A percentile compares a stretch with the other conserved stretches of the same genome.
Conservation (phyloP, 2,797 vertebrate genomes). For the Erpetoichthys calabaricus region DNA sequence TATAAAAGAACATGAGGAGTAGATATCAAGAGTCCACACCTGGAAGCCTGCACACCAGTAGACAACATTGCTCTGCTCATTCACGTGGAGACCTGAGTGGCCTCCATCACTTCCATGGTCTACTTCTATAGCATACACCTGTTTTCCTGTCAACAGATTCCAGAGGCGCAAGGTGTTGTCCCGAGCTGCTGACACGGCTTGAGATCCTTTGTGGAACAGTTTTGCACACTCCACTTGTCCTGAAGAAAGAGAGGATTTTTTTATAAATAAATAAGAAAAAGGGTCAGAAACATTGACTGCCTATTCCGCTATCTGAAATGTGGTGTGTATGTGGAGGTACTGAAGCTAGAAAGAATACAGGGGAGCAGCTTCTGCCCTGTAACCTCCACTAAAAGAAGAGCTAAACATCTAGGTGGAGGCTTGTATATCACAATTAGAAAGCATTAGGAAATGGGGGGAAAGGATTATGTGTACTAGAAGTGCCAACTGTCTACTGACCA, state of each 20-base stretch:
- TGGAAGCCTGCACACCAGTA: constrained; percentile 42
- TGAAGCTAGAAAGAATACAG: too few relatives aligned
- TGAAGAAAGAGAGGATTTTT: constrained; percentile 20
- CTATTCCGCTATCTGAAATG: too few relatives aligned
- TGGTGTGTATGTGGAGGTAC: too few relatives aligned
- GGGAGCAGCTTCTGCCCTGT: too few relatives aligned
- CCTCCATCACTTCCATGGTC: constrained; percentile 18
- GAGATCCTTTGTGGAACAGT: constrained; percentile 28
- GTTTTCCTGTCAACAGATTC: constrained; percentile 44
- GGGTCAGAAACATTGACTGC: too few relatives aligned
- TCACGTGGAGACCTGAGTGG: constrained; percentile 30
- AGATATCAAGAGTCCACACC: constrained; percentile 24
- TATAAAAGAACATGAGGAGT: too few relatives aligned
- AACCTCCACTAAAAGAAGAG: too few relatives aligned
- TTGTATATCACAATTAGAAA: too few relatives aligned
- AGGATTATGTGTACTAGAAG: neutral
- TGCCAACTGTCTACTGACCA: neutral
- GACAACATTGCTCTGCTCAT: constrained; percentile 32
- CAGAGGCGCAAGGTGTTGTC: constrained; percentile 51
- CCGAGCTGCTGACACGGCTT: constrained; percentile 48
- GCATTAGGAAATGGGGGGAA: neutral
- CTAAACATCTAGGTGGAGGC: too few relatives aligned
- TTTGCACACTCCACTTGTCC: constrained; percentile 43
- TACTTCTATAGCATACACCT: constrained; percentile 39
- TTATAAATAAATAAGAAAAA: too few relatives aligned